Percentiles rank a stretch among this genome's conserved stretches.
These are phyloP conservation scores for Adelognathus sp. DNA, from an alignment of 2,888 invertebrate species.

Conservation along the genomic window DNA sequence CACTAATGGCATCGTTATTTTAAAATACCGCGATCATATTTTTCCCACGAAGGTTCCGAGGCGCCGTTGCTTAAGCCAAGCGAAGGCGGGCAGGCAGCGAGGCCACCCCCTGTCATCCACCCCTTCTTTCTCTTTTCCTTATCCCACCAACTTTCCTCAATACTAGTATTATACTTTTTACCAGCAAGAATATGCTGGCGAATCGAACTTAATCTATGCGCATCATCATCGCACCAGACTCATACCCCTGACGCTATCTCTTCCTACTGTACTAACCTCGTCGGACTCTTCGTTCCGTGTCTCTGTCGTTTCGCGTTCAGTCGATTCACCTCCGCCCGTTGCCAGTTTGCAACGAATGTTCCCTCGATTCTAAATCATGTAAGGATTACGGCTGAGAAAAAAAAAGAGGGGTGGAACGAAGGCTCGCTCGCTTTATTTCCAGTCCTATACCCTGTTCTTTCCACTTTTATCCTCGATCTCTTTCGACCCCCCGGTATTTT, in stretches of 20 bases:
- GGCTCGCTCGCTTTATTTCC: constrained; percentile 55
- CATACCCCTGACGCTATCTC: constrained; percentile 32
- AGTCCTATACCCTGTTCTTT: constrained; percentile 39
- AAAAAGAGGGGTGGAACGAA: constrained; percentile 59
- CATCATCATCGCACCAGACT: constrained; percentile 64
- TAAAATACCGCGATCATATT: constrained; percentile 79
- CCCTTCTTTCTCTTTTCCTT: constrained; percentile 51
- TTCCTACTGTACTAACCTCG: constrained; percentile 13
- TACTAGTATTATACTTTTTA: constrained; percentile 59
- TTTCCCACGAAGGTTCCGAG: constrained; percentile 63
- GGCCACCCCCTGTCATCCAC: constrained; percentile 53
- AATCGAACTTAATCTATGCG: constrained; percentile 77
- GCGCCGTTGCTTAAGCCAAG: constrained; percentile 54
- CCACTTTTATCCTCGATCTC: constrained; percentile 42
- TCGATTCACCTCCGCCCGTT: constrained; percentile 45
- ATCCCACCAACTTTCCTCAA: constrained; percentile 36
- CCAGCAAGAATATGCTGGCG: constrained; percentile 73
- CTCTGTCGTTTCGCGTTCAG: constrained; percentile 46
- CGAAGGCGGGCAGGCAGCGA: constrained; percentile 58
- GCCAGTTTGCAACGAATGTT: constrained; percentile 61
- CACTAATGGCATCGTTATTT: constrained; percentile 80
- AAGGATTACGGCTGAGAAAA: constrained; percentile 75
- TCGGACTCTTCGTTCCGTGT: constrained; percentile 50
- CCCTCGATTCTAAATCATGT: constrained; percentile 78
- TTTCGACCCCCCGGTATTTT: constrained; percentile 69